These are phyloP conservation scores for Drosophila nigricruria DNA, from an alignment of 2,888 invertebrate species.

Conservation along the genomic window DNA sequence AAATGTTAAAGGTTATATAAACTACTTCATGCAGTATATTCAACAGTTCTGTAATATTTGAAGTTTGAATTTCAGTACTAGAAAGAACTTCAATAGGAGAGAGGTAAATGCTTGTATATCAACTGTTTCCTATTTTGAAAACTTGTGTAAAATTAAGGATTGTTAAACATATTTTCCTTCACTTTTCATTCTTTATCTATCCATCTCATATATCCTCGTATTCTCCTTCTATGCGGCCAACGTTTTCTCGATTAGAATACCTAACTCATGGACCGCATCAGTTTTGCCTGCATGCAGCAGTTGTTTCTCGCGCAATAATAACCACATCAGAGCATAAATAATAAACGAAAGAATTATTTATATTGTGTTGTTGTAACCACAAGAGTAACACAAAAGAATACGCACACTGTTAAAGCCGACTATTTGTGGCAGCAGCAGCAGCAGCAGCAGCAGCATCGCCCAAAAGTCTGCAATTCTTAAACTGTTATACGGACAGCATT, in stretches of 20 bases:
- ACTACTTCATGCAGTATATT: not conserved
- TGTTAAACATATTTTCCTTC: no score
- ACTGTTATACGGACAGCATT: constrained; percentile 67
- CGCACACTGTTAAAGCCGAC: constrained; percentile 21
- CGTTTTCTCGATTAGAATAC: not conserved
- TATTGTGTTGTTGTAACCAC: constrained; percentile 52
- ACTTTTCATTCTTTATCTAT: not conserved
- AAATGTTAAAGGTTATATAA: not conserved
- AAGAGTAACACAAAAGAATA: constrained; percentile 56
- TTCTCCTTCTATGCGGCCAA: not conserved
- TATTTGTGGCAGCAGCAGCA: constrained; percentile 26
- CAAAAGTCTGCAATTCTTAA: constrained; percentile 72
- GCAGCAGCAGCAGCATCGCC: constrained; percentile 51
- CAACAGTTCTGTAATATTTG: not conserved
- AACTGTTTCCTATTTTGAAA: no score
- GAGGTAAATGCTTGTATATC: no score
- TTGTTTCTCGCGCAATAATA: constrained; percentile 50
- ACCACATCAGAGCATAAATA: constrained; percentile 46
- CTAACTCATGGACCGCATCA: constrained; percentile 6
- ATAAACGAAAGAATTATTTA: constrained; percentile 34
- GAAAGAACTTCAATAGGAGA: no score
- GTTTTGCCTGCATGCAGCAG: constrained; percentile 13
- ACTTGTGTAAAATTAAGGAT: no score
- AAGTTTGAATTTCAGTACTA: no score
- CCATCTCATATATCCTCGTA: constrained; percentile 3